Conservation (phyloP, 2,797 vertebrate species). For the Parauchenoglanis ngamensis region DNA sequence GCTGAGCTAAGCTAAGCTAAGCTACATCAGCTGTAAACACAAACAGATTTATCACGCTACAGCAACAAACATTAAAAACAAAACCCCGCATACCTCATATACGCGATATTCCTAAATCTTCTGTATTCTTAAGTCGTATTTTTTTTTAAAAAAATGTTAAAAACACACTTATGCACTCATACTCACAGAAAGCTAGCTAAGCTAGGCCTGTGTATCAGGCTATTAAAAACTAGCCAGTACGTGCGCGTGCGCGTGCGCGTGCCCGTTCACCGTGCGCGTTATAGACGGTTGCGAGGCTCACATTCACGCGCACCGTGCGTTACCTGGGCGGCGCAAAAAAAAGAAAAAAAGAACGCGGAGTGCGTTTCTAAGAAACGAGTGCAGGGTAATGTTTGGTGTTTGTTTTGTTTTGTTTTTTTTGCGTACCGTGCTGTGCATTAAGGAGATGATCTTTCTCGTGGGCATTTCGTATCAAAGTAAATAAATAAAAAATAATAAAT, state of each 20-base stretch:
- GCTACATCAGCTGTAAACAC: conserved; percentile 21
- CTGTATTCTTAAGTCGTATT: neutral
- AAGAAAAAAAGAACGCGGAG: neutral
- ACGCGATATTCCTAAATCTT: conserved; percentile 31
- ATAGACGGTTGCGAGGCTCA: neutral
- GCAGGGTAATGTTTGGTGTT: neutral
- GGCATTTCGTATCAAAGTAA: neutral
- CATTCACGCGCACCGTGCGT: neutral
- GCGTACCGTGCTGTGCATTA: neutral
- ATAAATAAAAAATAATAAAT: neutral
- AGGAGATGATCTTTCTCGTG: neutral
- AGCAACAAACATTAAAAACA: neutral
- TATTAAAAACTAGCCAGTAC: neutral
- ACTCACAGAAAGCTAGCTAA: neutral
- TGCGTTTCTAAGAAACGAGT: conserved; percentile 24
- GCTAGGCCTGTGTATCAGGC: neutral
- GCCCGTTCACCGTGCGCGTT: neutral
- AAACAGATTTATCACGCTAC: neutral
- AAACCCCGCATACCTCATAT: conserved; percentile 47
- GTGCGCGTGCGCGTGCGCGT: neutral
- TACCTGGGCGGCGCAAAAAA: conserved; percentile 18
- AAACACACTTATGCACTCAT: neutral
- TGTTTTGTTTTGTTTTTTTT: neutral
- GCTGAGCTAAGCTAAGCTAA: conserved; percentile 22
- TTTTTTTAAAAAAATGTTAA: neutral